Evolutionary conservation across 2,888 invertebrate species (phyloP).

Genomic region (Xiphydria camelus): DNA sequence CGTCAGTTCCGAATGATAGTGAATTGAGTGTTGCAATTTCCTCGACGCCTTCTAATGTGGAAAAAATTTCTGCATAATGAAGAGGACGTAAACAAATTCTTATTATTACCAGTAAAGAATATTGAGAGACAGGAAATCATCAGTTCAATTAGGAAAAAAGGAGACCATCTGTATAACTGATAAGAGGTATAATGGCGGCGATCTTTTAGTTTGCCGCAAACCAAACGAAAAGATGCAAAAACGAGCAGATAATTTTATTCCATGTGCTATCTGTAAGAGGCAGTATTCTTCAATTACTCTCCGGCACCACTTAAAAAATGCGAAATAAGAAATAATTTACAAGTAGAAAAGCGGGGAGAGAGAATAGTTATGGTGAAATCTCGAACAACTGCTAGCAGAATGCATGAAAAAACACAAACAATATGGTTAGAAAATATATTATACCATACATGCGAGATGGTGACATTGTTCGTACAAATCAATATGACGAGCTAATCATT

Average conservation of each 20-base stretch:
- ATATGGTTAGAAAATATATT: conserved; percentile 13
- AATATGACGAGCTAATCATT: conserved; percentile 22
- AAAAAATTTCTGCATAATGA: conserved; percentile 5
- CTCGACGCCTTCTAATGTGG: no score
- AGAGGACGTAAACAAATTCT: conserved; percentile 20
- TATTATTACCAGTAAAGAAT: conserved; percentile 7
- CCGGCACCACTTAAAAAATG: conserved; percentile 20
- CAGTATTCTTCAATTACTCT: conserved; percentile 12
- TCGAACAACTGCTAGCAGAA: conserved; percentile 10
- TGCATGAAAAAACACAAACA: conserved; percentile 19
- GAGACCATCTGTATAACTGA: conserved; percentile 17
- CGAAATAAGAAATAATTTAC: no score
- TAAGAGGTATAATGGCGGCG: conserved; percentile 10
- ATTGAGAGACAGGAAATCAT: conserved; percentile 13
- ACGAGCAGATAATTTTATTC: conserved; percentile 15
- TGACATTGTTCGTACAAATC: conserved; percentile 14
- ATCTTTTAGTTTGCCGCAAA: conserved; percentile 16
- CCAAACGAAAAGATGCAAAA: conserved; percentile 12
- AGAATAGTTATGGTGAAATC: conserved; percentile 17
- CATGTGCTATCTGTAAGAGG: conserved; percentile 17
- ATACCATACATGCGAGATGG: conserved; percentile 24
- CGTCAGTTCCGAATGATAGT: conserved; percentile 4
- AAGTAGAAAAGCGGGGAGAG: conserved; percentile 4
- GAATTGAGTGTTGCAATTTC: conserved; percentile 1
- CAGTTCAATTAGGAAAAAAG: conserved; percentile 12